Conservation (phyloP, 2,888 invertebrate species). For the Meteorus colon region DNA sequence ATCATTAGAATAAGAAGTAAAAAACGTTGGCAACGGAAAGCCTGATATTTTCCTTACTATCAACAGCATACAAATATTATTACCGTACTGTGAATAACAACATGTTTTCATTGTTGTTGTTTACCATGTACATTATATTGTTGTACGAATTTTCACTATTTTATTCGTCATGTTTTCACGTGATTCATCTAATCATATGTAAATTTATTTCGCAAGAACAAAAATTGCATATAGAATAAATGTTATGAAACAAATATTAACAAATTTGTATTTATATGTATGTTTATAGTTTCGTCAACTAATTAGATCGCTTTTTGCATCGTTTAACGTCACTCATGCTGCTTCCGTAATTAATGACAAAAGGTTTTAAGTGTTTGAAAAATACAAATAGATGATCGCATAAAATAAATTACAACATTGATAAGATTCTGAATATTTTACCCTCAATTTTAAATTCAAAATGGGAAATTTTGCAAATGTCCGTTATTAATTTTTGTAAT, state of each 20-base stretch:
- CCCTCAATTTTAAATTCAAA: too few relatives aligned
- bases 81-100: not conserved
- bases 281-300: not conserved
- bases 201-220: not conserved
- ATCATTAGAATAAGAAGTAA: not conserved
- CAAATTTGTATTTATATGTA: not conserved
- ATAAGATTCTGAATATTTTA: too few relatives aligned
- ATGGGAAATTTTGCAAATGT: too few relatives aligned
- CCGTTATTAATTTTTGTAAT: too few relatives aligned
- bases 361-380: not conserved
- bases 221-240: not conserved
- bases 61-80: not conserved
- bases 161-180: not conserved
- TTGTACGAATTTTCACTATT: not conserved
- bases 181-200: not conserved
- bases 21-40: not conserved
- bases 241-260: not conserved
- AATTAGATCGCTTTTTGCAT: slow-evolving; percentile 19
- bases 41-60: not conserved
- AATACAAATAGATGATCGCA: too few relatives aligned
- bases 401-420: too few relatives aligned
- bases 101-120: not conserved
- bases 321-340: not conserved
- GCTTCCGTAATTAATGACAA: not conserved
- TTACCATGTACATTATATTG: not conserved